A percentile compares a stretch with the other conserved stretches of the same genome.
Evolutionary conservation across 2,113 vertebrate species (phyloP).

Genomic region (Leuciscus idus): DNA sequence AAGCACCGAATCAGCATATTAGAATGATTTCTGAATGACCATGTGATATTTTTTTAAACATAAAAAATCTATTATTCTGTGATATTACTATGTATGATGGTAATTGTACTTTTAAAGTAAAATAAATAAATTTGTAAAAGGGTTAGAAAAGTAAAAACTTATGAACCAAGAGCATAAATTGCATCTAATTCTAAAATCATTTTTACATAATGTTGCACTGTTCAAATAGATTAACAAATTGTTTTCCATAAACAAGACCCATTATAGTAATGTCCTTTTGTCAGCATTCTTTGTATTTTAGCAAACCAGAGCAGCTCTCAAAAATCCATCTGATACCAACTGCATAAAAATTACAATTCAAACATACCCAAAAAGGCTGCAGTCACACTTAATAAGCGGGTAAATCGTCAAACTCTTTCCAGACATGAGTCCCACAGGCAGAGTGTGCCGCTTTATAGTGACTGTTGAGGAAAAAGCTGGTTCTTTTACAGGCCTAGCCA

Average conservation of each 20-base stretch:
- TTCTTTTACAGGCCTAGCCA: slow-evolving; percentile 43
- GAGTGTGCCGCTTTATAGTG: slow-evolving; percentile 39
- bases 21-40: not conserved
- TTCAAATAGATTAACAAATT: not conserved
- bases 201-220: not conserved
- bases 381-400: slow-evolving; percentile 24
- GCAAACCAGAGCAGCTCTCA: not conserved
- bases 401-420: slow-evolving; percentile 31
- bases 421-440: not conserved
- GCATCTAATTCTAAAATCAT: not conserved
- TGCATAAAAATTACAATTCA: not conserved
- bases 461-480: slow-evolving; percentile 15
- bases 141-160: not conserved
- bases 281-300: not conserved
- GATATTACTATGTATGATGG: not conserved
- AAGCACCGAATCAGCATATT: not conserved
- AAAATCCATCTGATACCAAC: not conserved
- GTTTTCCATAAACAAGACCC: not conserved
- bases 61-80: not conserved
- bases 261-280: not conserved
- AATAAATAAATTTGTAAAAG: not conserved
- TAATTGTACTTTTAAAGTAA: not conserved
- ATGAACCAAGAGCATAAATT: not conserved
- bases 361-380: not conserved
- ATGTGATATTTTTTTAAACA: no score